Conservation (phyloP, 2,113 vertebrate species). For the Neoarius graeffei region DNA sequence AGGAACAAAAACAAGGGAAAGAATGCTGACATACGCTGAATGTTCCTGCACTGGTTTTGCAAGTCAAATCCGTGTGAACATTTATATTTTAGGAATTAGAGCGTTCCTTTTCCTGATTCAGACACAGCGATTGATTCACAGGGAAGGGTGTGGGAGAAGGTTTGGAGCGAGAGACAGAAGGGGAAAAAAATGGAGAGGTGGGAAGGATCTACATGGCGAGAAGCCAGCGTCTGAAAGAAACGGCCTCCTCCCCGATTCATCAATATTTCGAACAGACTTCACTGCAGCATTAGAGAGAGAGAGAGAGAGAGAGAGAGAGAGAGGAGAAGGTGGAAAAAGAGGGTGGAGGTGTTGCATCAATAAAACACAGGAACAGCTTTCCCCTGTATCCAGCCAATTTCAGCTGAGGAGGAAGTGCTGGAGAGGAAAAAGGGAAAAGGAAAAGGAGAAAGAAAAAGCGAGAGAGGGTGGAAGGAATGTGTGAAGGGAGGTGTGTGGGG, state of each 20-base stretch:
- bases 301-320: constrained; percentile 4
- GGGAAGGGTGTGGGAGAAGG: background rate
- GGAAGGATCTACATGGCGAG: background rate
- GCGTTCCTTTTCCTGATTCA: background rate
- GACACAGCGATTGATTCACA: background rate
- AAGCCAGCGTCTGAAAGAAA: background rate
- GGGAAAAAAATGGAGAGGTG: background rate
- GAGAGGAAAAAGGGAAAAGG: constrained; percentile 13
- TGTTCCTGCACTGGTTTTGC: background rate
- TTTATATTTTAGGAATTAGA: background rate
- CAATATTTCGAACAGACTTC: constrained; percentile 48
- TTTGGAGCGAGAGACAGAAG: background rate
- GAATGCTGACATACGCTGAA: background rate
- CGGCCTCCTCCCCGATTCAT: constrained; percentile 35
- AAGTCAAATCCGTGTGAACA: background rate
- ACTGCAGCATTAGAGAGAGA: constrained; percentile 30
- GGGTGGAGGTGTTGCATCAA: constrained; percentile 3
- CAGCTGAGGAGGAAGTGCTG: constrained; percentile 16
- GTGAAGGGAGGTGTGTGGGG: constrained; percentile 1
- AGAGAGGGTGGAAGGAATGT: constrained; percentile 9
- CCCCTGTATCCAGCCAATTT: constrained; percentile 5
- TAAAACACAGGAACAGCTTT: constrained; percentile 3
- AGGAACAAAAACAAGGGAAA: background rate
- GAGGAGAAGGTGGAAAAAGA: background rate
- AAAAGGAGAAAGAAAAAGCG: background rate